Evolutionary conservation across 2,113 vertebrate species (phyloP).

Genomic region (Eonycteris spelaea): DNA sequence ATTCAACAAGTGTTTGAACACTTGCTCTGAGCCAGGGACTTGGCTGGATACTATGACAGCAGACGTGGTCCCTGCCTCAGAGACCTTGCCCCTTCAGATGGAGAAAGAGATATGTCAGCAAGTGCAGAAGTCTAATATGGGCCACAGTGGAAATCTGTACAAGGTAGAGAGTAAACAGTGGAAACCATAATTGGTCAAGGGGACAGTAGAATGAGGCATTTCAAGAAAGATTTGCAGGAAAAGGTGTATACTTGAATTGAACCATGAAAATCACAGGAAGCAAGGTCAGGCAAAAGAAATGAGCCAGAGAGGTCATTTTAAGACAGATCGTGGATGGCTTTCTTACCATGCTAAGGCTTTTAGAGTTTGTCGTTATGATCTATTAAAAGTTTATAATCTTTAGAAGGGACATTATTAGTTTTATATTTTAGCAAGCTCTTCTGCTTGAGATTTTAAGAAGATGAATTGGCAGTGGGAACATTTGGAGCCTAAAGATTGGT

Average conservation of each 20-base stretch:
- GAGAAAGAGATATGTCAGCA: background rate
- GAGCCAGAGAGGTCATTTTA: background rate
- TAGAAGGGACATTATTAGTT: background rate
- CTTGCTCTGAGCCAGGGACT: background rate
- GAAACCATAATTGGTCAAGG: background rate
- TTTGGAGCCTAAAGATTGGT: background rate
- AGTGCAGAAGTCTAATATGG: background rate
- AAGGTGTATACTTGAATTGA: background rate
- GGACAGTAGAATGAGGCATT: background rate
- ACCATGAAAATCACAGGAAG: background rate
- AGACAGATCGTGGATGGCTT: background rate
- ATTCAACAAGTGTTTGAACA: background rate
- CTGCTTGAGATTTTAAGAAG: background rate
- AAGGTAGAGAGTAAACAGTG: background rate
- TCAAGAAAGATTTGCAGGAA: background rate
- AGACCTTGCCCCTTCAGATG: background rate
- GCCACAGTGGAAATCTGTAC: background rate
- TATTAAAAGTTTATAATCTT: background rate
- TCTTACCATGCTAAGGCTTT: background rate
- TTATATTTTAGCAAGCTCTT: background rate
- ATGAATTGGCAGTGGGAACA: background rate
- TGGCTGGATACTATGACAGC: background rate
- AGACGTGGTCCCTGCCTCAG: background rate
- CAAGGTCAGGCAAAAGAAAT: background rate
- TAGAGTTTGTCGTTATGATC: background rate